Evolutionary conservation across 2,797 vertebrate species (phyloP), one percentile per base, ranked within the genome.

Genomic region (Sphaeramia orbicularis): DNA sequence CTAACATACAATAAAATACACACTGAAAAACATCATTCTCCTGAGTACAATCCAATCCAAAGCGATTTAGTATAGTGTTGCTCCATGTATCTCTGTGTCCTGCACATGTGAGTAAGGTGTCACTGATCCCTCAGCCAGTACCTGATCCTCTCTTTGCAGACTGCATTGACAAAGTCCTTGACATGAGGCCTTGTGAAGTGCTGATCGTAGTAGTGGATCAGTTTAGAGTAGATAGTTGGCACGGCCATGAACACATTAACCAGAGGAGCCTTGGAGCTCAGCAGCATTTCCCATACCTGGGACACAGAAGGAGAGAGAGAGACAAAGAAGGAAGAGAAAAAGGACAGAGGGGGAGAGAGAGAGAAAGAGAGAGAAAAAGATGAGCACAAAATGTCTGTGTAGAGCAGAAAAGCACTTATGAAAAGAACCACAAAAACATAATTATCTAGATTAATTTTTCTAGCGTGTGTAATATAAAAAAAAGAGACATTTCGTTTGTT

Each of bases 201-300:
- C 59, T 91, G 68, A 12, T 96, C 91, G 0, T 96, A 95, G 76
- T 97, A 89, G 15, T 96, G 93, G 40, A 96, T 95, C 81, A 99
- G 90, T 88, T 96, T 97, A 57, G 93, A 94, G 69, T 98, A 99
- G 83, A 98, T 91, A 2, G 96, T 98, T 42, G 97, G 97, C 74
- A 99, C 97, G 0, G 97, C 97, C 98, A 99, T 99, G 79, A 98
- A 99, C 14, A 99, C 84, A 0, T 86, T 98, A 57, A 98, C 76
- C 42, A 81, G 58, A 0, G 95, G 95, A 44, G 81, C 69, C 24
- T 76, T 83, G 70, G 89, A 86, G 80, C 84, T 80, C 91, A 92
- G 1, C 77, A 89, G 81, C 83, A 93, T 92, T 76, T 98, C 93
- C 98, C 97, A 99, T 48, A 99, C 96, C 98, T 99, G 49, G 14